Evolutionary conservation across 2,113 vertebrate genomes (phyloP), one percentile per base, ranked within the genome.

Genomic region (Semnornis frantzii): DNA sequence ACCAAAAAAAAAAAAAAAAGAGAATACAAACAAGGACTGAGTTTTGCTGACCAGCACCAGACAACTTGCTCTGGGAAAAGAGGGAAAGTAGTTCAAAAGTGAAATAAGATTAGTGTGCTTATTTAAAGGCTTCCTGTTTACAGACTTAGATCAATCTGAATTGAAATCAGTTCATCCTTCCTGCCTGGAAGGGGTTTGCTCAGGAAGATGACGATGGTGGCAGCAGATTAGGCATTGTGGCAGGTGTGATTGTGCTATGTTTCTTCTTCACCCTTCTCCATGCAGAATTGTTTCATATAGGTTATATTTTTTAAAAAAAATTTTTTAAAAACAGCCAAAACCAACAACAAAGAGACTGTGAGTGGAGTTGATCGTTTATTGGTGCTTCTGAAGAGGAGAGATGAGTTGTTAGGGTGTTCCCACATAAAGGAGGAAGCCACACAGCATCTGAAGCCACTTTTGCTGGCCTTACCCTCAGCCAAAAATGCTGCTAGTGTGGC

Each of bases 111-210:
- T 94, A 92, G 62, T 94, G 89, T 69, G 86, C 93, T 95, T 95
- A 94, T 93, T 96, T 94, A 92, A 94, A 92, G 94, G 89, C 81
- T 94, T 95, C 84, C 93, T 95, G 77, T 92, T 92, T 91, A 84
- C 91, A 92, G 84, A 93, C 93, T 93, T 94, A 92, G 91, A 94
- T 87, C 89, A 87, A 87, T 70, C 91, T 82, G 65, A 81, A 86
- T 37, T 71, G 93, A 95, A 91, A 91, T 78, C 65, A 87, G 82
- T 89, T 89, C 78, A 78, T 87, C 74, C 89, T 93, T 81, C 87
- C 81, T 92, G 87, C 76, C 83, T 95, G 72, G 85, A 80, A 73
- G 75, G 9, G 0, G 42, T 79, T 62, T 73, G 42, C 58, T 82
- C 27, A 64, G 85, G 50, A 92, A 94, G 58, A 72, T 0, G 3